A percentile compares a stretch with the other conserved stretches of the same genome.
These are phyloP conservation scores for Morbakka virulenta DNA, from an alignment of 30 jellyfish, hydroid and myxozoan genomes.

Conservation along the genomic window DNA sequence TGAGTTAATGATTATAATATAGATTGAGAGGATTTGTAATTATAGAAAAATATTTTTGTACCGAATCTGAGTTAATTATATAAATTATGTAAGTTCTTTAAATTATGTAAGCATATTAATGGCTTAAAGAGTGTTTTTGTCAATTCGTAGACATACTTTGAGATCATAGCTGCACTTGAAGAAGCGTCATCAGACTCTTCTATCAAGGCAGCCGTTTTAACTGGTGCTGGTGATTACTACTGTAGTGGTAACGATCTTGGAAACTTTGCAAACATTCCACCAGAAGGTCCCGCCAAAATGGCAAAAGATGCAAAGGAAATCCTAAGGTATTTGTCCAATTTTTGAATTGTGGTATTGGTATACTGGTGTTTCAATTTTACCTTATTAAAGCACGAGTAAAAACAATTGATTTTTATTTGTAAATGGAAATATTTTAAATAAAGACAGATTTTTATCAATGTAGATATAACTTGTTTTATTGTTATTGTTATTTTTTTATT, in stretches of 20 bases:
- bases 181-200: slow-evolving; percentile 73
- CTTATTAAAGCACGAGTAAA: no score
- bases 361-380: not conserved
- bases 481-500: no score
- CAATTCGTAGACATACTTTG: slow-evolving; percentile 68
- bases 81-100: not conserved
- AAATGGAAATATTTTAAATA: not conserved
- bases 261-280: slow-evolving; percentile 77
- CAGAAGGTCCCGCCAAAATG: slow-evolving; percentile 80
- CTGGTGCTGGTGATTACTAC: slow-evolving; percentile 88
- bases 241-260: slow-evolving; percentile 93
- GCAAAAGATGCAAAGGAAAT: slow-evolving; percentile 76
- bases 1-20: no score
- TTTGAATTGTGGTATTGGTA: not conserved
- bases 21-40: no score
- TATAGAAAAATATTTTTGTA: not conserved
- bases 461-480: no score
- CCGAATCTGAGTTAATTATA: not conserved
- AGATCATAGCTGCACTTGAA: slow-evolving; percentile 46
- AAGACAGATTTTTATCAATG: not conserved
- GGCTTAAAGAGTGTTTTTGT: not conserved
- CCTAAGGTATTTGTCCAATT: slow-evolving; percentile 42
- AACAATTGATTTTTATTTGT: no score
- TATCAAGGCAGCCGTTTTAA: slow-evolving; percentile 59
- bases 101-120: not conserved